Evolutionary conservation across 2,888 invertebrate genomes (phyloP), one percentile per base, ranked within the genome.

Genomic region (Protula sp.): DNA sequence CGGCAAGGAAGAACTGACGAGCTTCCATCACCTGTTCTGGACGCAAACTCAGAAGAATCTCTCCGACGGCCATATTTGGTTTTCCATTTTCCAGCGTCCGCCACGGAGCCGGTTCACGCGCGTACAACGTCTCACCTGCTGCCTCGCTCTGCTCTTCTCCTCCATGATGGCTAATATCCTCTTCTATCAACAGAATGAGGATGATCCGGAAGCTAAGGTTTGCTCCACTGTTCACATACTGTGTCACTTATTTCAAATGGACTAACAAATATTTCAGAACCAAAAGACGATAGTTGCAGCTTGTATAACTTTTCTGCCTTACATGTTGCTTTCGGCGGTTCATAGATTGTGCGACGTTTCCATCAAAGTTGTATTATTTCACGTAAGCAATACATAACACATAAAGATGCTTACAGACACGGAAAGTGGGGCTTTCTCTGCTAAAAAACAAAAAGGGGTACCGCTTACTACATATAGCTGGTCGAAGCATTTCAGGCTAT

Each of bases 131-230:
- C 71, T 80, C 4, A 73, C 75, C 4, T 73, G 74, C 52, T 78
- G 77, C 60, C 70, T 81, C 57, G 68, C 76, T n/a, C 65, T 81
- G 58, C 68, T 81, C 9, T 78, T 76, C 61, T 67, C 76, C 14
- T 73, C 77, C 28, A 81, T 82, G 81, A 63, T 81, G 57, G 74
- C 73, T 30, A 78, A 75, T 61, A 79, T 81, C 45, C 74, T 81
- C 74, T 82, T 63, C 57, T 66, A 63, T 54, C 52, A 47, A 31
- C 24, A 28, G 2, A 53, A 55, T 55, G 45, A 57, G 30, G 28
- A 30, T 31, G 22, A 38, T 38, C 9, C 45, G 19, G 9, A 38
- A 38, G 9, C 45, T 14, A 38, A 38, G 9, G 19, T 38, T 38
- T 19, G 9, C 9, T 38, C 9, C 45, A 14, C 19, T 45, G 45